Evolutionary conservation across 2,797 vertebrate genomes (phyloP).

Genomic region (Coracias cyanogaster): DNA sequence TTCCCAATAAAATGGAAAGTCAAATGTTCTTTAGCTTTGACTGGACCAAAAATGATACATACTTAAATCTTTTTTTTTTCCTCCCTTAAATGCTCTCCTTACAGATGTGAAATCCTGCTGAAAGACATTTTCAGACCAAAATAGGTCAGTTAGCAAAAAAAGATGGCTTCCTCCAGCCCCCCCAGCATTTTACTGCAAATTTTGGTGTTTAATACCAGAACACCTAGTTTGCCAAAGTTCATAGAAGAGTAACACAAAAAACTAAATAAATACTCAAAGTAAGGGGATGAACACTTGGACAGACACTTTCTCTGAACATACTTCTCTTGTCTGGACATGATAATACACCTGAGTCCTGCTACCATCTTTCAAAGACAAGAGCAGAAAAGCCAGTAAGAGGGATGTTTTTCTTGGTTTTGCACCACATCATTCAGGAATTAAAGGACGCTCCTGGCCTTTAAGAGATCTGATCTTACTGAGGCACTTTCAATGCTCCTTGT

Average conservation of each 20-base stretch:
- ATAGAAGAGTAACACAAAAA: neutral
- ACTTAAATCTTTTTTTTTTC: neutral
- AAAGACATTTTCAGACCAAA: conserved; percentile 11
- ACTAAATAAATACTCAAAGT: neutral
- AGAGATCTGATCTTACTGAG: neutral
- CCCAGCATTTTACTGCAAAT: neutral
- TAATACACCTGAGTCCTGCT: neutral
- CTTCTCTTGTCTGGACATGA: neutral
- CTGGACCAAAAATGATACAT: neutral
- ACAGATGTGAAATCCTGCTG: neutral
- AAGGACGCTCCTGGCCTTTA: neutral
- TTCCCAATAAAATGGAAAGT: neutral
- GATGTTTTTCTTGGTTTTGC: neutral
- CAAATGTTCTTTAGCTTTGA: neutral
- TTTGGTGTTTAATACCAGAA: neutral
- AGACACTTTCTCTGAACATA: neutral
- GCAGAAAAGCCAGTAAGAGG: neutral
- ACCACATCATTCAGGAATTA: neutral
- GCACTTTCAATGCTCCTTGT: neutral
- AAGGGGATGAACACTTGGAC: neutral
- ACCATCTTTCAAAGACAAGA: neutral
- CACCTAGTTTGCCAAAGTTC: neutral
- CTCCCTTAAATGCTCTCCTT: neutral
- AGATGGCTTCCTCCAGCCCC: neutral
- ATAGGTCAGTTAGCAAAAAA: neutral